Base-by-base conservation (phyloP, 2,113 vertebrate species). In the Cinclus cinclus region DNA sequence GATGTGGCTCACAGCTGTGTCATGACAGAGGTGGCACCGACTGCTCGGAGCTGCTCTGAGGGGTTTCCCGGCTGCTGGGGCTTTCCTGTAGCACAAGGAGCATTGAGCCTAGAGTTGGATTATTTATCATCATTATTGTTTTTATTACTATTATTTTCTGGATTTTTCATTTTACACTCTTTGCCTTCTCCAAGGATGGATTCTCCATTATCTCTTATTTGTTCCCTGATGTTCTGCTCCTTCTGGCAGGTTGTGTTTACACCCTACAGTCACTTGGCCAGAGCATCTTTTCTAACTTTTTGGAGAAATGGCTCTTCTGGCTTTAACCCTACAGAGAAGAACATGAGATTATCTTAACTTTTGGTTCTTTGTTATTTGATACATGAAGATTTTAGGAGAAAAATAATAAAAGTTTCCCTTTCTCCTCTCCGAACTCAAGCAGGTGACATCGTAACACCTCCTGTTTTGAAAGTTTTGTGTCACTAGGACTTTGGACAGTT, bases 31-130 rank as follows among this genome's bases (percentile, higher is more conserved):
- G 15, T 6, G 41, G 2, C 5, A 37, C 11, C 0, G 3, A 33
- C 60, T 50, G 41, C 86, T 58, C 6, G 0, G 39, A 39, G 93
- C 82, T 63, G 79, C 71, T 31, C 21, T 1, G 0, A 44, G 78
- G 27, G 67, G 7, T 22, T 44, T 18, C 20, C 59, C 16, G 37
- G 24, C 3, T 60, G 53, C 52, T 33, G 22, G 0, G 11, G 55
- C 63, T 47, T 30, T 41, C 47, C 64, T 20, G 83, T 41, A 46
- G 69, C 46, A 4, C 1, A 21, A 31, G 69, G 42, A 86, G 33
- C 58, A 3, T 0, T 21, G 41, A 49, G 6, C 10, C 0, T 4
- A 18, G 22, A 50, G 49, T 8, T 60, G 47, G 22, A 18, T 18
- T 41, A 18, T 39, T 58, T 27, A 7, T 53, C 20, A 4, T 25